Percentiles rank a stretch among this genome's conserved stretches.
phyloP scores from a whole-genome alignment of 2,797 vertebrate genomes.

The Myiotriccus ornatus region DNA sequence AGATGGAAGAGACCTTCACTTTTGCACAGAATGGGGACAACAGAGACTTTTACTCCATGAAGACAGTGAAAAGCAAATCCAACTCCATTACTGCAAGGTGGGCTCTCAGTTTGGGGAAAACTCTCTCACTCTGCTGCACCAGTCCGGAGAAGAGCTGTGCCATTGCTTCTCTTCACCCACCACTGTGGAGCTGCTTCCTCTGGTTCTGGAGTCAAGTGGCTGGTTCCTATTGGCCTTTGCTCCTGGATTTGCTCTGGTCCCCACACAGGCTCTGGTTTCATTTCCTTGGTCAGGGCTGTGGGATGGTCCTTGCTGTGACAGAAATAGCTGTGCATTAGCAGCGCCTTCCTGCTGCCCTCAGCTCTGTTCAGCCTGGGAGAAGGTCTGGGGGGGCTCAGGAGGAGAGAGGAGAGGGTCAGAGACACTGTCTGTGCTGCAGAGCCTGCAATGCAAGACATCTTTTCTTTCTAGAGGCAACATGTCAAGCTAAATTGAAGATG shows the following conservation, averaged over 20 bases:
- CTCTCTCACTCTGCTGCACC: rapidly evolving
- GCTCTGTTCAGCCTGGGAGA: neutral
- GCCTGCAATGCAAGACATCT: neutral
- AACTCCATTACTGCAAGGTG: neutral
- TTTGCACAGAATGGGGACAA: neutral
- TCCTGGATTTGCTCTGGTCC: neutral
- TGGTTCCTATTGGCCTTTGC: neutral
- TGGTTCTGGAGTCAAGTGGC: neutral
- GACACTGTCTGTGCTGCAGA: neutral
- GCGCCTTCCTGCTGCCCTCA: neutral
- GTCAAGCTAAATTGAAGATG: constrained; percentile 32
- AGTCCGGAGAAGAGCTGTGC: neutral
- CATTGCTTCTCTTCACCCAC: neutral
- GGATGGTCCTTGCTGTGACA: neutral
- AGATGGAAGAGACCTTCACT: neutral
- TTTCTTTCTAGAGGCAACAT: neutral
- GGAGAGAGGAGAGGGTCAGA: neutral
- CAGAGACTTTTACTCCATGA: neutral
- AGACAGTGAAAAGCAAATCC: neutral
- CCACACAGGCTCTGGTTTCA: neutral
- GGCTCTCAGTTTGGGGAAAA: neutral
- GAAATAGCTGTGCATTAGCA: neutral
- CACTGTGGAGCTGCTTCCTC: neutral
- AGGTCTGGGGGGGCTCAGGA: neutral
- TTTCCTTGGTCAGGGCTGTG: neutral